Evolutionary conservation across 2,888 invertebrate species (phyloP), one percentile per base, ranked within the genome.

Genomic region (Ormyrus nitidulus): DNA sequence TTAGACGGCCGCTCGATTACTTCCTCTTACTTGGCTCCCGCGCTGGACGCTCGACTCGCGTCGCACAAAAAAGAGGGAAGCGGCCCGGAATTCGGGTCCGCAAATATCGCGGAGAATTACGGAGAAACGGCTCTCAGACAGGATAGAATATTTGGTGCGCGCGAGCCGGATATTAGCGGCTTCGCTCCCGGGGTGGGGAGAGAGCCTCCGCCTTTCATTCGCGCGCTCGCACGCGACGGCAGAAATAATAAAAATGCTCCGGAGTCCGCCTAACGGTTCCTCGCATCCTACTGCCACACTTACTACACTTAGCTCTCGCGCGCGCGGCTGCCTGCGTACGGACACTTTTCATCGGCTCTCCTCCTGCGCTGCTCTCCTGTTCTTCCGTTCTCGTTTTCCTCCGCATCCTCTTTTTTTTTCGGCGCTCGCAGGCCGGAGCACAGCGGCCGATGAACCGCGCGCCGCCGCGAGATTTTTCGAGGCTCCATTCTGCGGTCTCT

Each of bases 251-350:
- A 89, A 89, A 88, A 88, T 88, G 86, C 84, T 82, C 71, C 34
- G 69, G 85, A 86, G 87, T 85, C 87, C 86, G 85, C 84, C 84
- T 88, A 90, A 90, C 89, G 90, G 90, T 89, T 87, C 84, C 85
- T 87, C 86, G 87, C 87, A 89, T 89, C 89, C 90, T 89, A 90
- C 89, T 90, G 89, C 89, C 89, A 89, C 88, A 90, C 89, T 89
- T 89, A 88, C 86, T 83, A 83, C 83, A 79, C 83, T 85, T 83
- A 83, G 68, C 72, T 77, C 75, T 51, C 61, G 49, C 9, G 34
- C 19, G 61, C 62, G 19, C 8, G 8, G 7, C n/a, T 51, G 51
- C 8, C 3, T 13, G 46, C 44, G 10, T 6, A 34, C 54, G 10
- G 19, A 51, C 11, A 11, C 44, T 53, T 34, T 34, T 34, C 34